Percentiles rank a stretch among this genome's conserved stretches.
These are phyloP conservation scores for Pycnomerus fuliginosus DNA, from an alignment of 2,888 invertebrate species.

Conservation along the genomic window DNA sequence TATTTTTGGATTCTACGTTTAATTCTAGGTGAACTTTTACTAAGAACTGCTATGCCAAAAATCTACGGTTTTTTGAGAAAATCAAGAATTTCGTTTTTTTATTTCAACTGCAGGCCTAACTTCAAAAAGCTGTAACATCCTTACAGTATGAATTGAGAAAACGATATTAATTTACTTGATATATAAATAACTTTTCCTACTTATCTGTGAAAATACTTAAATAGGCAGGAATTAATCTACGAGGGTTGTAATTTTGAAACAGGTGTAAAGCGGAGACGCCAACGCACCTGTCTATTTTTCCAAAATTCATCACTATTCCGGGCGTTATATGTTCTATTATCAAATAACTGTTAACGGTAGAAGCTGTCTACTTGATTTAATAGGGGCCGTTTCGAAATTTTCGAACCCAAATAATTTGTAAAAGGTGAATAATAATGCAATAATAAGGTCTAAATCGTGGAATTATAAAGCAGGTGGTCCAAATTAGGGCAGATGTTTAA, in stretches of 20 bases:
- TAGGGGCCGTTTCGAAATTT: slow-evolving; percentile 15
- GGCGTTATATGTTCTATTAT: slow-evolving; percentile 1
- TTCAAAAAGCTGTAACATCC: no score
- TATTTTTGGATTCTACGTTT: no score
- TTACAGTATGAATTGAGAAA: no score
- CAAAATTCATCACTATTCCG: slow-evolving; percentile 11
- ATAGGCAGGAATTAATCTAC: slow-evolving; percentile 13
- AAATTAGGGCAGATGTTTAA: no score
- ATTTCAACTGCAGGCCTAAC: no score
- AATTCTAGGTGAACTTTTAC: no score
- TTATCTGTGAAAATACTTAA: slow-evolving; percentile 13
- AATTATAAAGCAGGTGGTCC: slow-evolving; percentile 16
- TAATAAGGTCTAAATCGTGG: slow-evolving; percentile 9
- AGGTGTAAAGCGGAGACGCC: slow-evolving; percentile 6
- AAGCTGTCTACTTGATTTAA: slow-evolving; percentile 20
- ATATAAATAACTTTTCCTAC: no score
- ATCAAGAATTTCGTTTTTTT: no score
- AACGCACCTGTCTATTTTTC: slow-evolving; percentile 17
- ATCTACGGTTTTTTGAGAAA: no score
- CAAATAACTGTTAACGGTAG: slow-evolving; percentile 9
- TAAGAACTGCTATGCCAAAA: no score
- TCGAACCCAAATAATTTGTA: slow-evolving; percentile 20
- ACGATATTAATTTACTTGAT: no score
- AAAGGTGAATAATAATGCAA: slow-evolving; percentile 13
- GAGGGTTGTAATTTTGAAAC: slow-evolving; percentile 15